Conservation (phyloP, 2,888 invertebrate genomes). For the Caradrina clavipalpis region DNA sequence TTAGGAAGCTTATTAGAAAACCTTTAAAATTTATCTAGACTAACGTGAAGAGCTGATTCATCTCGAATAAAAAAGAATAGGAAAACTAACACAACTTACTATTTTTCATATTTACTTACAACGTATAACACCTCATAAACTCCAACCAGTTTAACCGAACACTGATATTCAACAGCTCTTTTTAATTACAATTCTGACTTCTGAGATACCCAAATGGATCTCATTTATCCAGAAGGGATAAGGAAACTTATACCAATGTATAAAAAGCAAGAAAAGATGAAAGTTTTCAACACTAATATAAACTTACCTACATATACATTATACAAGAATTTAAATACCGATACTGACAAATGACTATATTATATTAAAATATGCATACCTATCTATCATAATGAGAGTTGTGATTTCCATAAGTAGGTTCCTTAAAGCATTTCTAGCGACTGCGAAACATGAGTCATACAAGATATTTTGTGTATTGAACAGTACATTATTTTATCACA, state of each 20-base stretch:
- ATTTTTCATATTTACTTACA: no score
- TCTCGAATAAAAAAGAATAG: no score
- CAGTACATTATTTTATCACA: slow-evolving; percentile 46
- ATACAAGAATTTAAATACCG: neutral
- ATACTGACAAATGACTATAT: slow-evolving; percentile 17
- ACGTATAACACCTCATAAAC: no score
- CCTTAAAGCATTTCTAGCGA: slow-evolving; percentile 30
- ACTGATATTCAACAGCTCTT: no score
- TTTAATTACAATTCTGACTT: no score
- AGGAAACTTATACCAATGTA: neutral
- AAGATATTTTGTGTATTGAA: slow-evolving; percentile 34
- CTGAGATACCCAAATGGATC: no score
- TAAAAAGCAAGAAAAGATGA: neutral
- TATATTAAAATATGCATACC: slow-evolving; percentile 23
- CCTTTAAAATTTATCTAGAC: no score
- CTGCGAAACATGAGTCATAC: slow-evolving; percentile 48
- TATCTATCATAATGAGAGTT: slow-evolving; percentile 18
- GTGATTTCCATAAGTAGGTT: slow-evolving; percentile 39
- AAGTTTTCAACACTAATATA: neutral
- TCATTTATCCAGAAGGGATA: no score
- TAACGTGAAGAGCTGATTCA: no score
- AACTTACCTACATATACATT: neutral
- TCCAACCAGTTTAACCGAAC: no score
- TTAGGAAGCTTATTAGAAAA: no score
- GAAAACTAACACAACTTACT: no score